A percentile compares a stretch with the other conserved stretches of the same genome.
These are phyloP conservation scores for Eurytoma californica DNA, from an alignment of 2,888 invertebrate genomes.

Conservation along the genomic window DNA sequence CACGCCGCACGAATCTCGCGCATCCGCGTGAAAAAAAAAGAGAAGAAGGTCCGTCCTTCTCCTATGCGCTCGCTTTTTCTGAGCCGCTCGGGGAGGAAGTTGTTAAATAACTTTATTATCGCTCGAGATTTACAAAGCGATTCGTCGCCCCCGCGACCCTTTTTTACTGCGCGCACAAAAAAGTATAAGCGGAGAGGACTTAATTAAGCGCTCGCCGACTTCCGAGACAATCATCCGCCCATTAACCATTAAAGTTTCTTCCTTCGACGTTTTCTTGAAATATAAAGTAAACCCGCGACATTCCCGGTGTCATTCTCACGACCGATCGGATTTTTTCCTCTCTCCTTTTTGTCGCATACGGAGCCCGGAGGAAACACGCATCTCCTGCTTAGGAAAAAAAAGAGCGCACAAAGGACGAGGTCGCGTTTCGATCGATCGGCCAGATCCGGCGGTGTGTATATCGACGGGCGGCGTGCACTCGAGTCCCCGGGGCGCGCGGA, in stretches of 20 bases:
- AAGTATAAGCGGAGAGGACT: neutral
- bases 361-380: conserved; percentile 22
- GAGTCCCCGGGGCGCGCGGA: neutral
- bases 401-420: conserved; percentile 18
- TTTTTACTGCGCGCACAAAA: neutral
- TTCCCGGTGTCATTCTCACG: conserved; percentile 15
- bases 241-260: neutral
- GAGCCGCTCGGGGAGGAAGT: conserved; percentile 16
- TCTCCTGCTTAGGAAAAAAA: neutral
- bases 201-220: neutral
- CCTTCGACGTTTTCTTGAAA: neutral
- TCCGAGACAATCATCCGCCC: neutral
- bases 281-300: neutral
- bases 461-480: neutral
- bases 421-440: conserved; percentile 9
- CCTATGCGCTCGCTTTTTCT: neutral
- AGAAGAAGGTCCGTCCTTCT: neutral
- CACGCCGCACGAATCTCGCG: conserved; percentile 40
- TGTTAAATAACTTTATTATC: conserved; percentile 45
- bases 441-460: neutral
- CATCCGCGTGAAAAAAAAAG: conserved; percentile 19
- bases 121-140: conserved; percentile 1
- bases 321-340: neutral
- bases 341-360: neutral
- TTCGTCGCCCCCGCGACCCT: neutral